Evolutionary conservation across 2,797 vertebrate species (phyloP).

Genomic region (Trachurus trachurus): DNA sequence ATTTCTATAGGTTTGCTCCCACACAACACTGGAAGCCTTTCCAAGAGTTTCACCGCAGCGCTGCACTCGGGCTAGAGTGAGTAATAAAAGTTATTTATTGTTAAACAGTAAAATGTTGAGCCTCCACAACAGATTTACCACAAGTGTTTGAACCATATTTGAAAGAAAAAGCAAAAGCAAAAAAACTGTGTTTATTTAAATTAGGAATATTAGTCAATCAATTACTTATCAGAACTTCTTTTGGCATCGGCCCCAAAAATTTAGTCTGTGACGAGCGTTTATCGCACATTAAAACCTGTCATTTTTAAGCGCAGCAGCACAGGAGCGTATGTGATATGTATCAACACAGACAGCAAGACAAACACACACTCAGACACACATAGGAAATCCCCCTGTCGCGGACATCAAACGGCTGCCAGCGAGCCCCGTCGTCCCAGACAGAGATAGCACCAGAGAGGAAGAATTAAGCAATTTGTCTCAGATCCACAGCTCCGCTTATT

Average conservation of each 20-base stretch:
- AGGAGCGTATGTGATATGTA: background rate
- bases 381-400: conserved; percentile 65
- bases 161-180: too few relatives aligned
- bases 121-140: too few relatives aligned
- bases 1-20: too few relatives aligned
- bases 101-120: too few relatives aligned
- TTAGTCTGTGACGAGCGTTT: conserved; percentile 8
- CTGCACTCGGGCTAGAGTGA: too few relatives aligned
- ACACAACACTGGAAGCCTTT: too few relatives aligned
- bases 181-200: too few relatives aligned
- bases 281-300: background rate
- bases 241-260: background rate
- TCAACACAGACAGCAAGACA: conserved; percentile 37
- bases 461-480: conserved; percentile 84
- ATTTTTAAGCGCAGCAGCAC: background rate
- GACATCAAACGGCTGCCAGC: conserved; percentile 70
- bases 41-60: too few relatives aligned
- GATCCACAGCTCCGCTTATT: conserved; percentile 71
- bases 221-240: too few relatives aligned
- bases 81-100: too few relatives aligned
- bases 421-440: conserved; percentile 49
- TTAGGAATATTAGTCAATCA: too few relatives aligned
- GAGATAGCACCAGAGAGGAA: conserved; percentile 70
- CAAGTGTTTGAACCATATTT: too few relatives aligned
- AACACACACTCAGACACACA: conserved; percentile 42